Percentiles rank a stretch among this genome's conserved stretches.
Evolutionary conservation across 2,888 invertebrate genomes (phyloP).

Genomic region (Trichogramma evanescens): DNA sequence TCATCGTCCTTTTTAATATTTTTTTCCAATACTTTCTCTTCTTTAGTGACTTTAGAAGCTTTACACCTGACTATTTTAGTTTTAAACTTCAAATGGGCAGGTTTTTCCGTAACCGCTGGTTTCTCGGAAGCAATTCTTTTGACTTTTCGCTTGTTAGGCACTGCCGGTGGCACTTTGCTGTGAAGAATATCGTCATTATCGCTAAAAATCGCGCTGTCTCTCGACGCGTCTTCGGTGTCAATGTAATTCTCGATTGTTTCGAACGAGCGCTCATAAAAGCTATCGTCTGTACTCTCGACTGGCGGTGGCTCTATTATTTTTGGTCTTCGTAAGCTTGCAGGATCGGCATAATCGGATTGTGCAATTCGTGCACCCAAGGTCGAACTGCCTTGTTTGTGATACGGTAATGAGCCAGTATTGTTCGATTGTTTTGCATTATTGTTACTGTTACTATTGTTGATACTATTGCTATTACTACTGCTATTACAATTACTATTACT

Average conservation of each 20-base stretch:
- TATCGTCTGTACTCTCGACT: constrained; percentile 50
- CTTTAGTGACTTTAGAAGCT: not conserved
- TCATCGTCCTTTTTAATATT: constrained; percentile 32
- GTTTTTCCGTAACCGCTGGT: constrained; percentile 36
- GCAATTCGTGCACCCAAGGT: constrained; percentile 82
- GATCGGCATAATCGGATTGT: constrained; percentile 79
- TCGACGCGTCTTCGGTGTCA: constrained; percentile 63
- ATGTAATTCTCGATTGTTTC: constrained; percentile 66
- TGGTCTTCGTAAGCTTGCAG: constrained; percentile 36
- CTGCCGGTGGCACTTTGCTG: constrained; percentile 34
- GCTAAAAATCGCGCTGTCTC: constrained; percentile 79
- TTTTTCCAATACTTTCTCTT: not conserved
- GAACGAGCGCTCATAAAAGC: constrained; percentile 70
- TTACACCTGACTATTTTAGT: constrained; percentile 20
- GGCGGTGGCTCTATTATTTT: not conserved
- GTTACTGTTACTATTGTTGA: too few relatives aligned
- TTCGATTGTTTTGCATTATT: too few relatives aligned
- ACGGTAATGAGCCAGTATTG: constrained; percentile 23
- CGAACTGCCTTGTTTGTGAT: constrained; percentile 72
- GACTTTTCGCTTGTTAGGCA: constrained; percentile 32
- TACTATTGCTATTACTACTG: too few relatives aligned
- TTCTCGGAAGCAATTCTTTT: constrained; percentile 23
- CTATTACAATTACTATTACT: too few relatives aligned
- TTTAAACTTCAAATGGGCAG: constrained; percentile 31
- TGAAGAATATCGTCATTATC: constrained; percentile 57